Base-by-base conservation (phyloP, 2,888 invertebrate genomes). In the Eristalis intricaria region DNA sequence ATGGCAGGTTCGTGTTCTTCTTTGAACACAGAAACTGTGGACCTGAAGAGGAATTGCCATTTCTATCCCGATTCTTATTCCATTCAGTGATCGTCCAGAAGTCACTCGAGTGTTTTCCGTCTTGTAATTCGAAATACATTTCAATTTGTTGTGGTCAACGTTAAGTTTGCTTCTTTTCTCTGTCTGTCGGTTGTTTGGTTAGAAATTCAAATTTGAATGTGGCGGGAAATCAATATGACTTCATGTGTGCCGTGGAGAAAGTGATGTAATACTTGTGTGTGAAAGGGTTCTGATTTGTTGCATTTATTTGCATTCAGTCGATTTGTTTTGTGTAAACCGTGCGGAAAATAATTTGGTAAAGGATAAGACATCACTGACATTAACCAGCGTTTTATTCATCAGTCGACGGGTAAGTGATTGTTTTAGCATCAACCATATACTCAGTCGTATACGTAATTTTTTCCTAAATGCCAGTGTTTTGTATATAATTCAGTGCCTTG, bases 51-150 rank as follows among this genome's bases (percentile, higher is more conserved):
- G 77, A 69, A 69, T 66, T 81, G 38, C 26, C n/a, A 40, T 11
- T 32, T 23, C 22, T 68, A 82, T 86, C 86, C 86, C 61, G 70
- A 75, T 83, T 79, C 83, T 78, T 83, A 86, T 70, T 86, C 70
- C 83, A 83, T 69, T 43, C 35, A 29, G 26, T 63, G 56, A 38
- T 75, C 74, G 61, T 83, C 66, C 74, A 74, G 83, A 83, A 68
- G 56, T 75, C 78, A 86, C 65, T 86, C 70, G 83, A n/a, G 83
- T 70, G 32, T 75, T 63, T 70, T 79, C 78, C 56, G 32, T 75
- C 75, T 70, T 23, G 61, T 38, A 13, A 65, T 32, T 86, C 70
- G 71, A 50, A 50, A 74, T 66, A 23, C 40, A 38, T 60, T 60
- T 22, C 11, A 71, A 22, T 66, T 64, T 63, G 29, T 19, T 40